Percentiles rank a stretch among this genome's conserved stretches.
Conservation (phyloP, 1,140 invertebrate genomes). For the Hypothenemus hampei region DNA sequence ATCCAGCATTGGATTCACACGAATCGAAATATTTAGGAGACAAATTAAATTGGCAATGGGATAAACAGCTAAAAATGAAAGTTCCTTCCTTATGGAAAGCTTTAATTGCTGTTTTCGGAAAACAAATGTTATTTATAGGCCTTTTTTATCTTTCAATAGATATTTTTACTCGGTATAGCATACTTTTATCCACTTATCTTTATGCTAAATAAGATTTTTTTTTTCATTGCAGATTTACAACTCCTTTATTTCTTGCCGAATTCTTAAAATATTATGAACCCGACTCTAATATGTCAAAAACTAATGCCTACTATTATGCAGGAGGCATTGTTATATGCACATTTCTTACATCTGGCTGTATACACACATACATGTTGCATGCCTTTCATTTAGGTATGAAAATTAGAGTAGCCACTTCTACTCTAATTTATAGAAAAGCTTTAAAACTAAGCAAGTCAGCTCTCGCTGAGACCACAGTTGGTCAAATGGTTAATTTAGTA, state of each 20-base stretch:
- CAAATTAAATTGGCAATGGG: constrained; percentile 52
- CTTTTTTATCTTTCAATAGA: constrained; percentile 26
- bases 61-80: constrained; percentile 39
- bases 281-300: constrained; percentile 27
- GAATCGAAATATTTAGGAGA: constrained; percentile 48
- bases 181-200: constrained; percentile 25
- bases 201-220: constrained; percentile 13
- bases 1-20: constrained; percentile 19
- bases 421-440: constrained; percentile 78
- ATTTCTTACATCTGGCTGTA: constrained; percentile 56
- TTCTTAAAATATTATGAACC: constrained; percentile 25
- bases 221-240: constrained; percentile 49
- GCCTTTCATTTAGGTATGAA: constrained; percentile 64
- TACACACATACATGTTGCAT: constrained; percentile 76
- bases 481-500: constrained; percentile 80
- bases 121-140: constrained; percentile 23
- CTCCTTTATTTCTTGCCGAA: constrained; percentile 27
- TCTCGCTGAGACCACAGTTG: constrained; percentile 70
- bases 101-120: constrained; percentile 27
- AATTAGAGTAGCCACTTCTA: constrained; percentile 71
- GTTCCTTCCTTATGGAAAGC: constrained; percentile 42
- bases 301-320: constrained; percentile 63
- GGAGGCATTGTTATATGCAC: constrained; percentile 63
- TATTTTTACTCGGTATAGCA: constrained; percentile 36
- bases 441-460: constrained; percentile 65